Percentiles rank a stretch among this genome's conserved stretches.
Conservation (phyloP, 2,113 vertebrate genomes). For the Stegostoma tigrinum region DNA sequence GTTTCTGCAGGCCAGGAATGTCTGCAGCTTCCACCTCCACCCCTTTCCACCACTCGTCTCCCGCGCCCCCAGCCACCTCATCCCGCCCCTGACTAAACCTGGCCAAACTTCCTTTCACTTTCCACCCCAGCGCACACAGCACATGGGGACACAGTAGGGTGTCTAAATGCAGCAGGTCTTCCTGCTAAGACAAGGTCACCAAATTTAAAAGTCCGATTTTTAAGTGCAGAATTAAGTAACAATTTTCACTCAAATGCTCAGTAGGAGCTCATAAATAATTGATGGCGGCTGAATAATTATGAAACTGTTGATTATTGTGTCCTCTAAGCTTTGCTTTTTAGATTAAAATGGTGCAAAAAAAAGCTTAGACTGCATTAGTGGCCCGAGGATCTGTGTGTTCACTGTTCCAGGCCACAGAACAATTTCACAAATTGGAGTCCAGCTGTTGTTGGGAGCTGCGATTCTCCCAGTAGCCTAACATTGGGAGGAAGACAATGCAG, state of each 20-base stretch:
- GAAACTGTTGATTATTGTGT: background rate
- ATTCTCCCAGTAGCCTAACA: background rate
- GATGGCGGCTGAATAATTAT: background rate
- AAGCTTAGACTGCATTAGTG: background rate
- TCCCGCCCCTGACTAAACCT: no score
- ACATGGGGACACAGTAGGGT: background rate
- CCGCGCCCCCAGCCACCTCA: no score
- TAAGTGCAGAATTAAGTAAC: background rate
- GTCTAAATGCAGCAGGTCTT: background rate
- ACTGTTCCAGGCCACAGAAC: background rate
- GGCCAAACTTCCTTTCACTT: background rate
- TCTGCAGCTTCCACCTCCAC: no score
- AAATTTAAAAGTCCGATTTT: background rate
- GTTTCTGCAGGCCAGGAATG: background rate
- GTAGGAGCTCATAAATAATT: background rate
- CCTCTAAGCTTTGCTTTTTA: background rate
- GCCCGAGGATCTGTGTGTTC: background rate
- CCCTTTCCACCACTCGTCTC: no score
- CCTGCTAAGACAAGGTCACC: background rate
- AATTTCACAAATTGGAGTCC: background rate
- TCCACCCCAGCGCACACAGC: background rate
- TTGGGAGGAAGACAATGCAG: background rate
- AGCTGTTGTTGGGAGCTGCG: background rate
- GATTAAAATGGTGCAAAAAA: background rate
- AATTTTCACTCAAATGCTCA: background rate